phyloP scores from a whole-genome alignment of 2,888 invertebrate genomes.

The Orgyia antiqua region DNA sequence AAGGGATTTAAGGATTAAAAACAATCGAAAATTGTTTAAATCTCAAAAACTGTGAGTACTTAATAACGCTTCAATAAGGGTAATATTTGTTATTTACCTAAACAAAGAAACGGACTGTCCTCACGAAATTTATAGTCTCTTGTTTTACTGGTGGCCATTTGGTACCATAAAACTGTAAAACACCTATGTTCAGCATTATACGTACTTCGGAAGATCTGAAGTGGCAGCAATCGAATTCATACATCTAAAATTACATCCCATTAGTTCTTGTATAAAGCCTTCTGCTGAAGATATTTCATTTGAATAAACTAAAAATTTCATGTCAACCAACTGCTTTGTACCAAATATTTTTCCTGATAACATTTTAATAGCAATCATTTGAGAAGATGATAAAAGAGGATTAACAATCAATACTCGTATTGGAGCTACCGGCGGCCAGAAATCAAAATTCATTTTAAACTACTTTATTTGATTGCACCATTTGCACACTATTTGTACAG shows the following conservation, averaged over 20 bases:
- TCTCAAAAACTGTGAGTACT: no score
- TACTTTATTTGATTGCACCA: no score
- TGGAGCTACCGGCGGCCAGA: conserved; percentile 26
- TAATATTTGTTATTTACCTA: no score
- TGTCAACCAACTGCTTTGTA: conserved; percentile 39
- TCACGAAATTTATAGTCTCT: no score
- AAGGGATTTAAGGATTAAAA: no score
- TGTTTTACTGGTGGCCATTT: no score
- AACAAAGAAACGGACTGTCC: no score
- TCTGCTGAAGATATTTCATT: conserved; percentile 44
- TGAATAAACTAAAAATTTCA: conserved; percentile 49
- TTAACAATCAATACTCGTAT: conserved; percentile 54
- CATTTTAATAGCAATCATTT: conserved; percentile 46
- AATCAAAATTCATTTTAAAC: conserved; percentile 30
- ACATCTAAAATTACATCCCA: conserved; percentile 46
- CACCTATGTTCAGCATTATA: no score
- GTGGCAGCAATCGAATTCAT: conserved; percentile 43
- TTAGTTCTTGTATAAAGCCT: conserved; percentile 41
- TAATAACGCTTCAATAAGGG: no score
- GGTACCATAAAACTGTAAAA: no score
- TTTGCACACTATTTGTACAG: no score
- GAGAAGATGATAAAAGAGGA: conserved; percentile 42
- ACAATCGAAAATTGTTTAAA: no score
- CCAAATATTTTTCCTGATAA: conserved; percentile 55
- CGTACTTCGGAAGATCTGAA: conserved; percentile 55